These are phyloP conservation scores for Acanthurus lineatus DNA, from an alignment of 2,797 vertebrate species.

Conservation along the genomic window DNA sequence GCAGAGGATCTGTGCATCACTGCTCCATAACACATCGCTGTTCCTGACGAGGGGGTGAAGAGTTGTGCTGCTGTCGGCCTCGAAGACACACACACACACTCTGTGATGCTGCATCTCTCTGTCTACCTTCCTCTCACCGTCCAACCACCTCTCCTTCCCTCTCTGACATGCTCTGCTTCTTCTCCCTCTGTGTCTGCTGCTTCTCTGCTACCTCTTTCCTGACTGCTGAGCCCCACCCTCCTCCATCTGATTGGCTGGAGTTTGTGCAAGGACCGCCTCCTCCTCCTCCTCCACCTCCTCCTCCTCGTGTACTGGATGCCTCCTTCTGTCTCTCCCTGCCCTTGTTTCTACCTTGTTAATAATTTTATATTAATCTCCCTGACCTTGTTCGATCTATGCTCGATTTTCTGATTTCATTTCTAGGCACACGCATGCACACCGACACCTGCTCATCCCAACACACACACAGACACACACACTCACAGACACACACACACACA, in stretches of 20 bases:
- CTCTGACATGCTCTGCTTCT: conserved; percentile 70
- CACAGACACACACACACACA: conserved; percentile 4
- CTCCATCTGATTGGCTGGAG: conserved; percentile 61
- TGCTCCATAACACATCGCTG: conserved; percentile 51
- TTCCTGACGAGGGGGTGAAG: conserved; percentile 52
- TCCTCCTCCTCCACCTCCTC: conserved; percentile 28
- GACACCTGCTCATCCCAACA: neutral
- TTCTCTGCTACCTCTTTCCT: conserved; percentile 71
- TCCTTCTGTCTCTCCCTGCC: conserved; percentile 57
- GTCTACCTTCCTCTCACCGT: conserved; percentile 42
- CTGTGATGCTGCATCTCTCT: conserved; percentile 74
- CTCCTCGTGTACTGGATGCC: conserved; percentile 30
- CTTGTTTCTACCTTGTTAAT: conserved; percentile 75
- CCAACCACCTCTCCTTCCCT: conserved; percentile 63
- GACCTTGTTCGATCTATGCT: conserved; percentile 70
- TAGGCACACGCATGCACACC: conserved; percentile 26
- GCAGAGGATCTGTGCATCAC: conserved; percentile 50
- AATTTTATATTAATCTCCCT: conserved; percentile 69
- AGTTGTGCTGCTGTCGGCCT: conserved; percentile 51
- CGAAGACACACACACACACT: conserved; percentile 37
- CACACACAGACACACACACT: neutral
- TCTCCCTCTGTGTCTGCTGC: conserved; percentile 74
- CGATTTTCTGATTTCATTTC: conserved; percentile 65
- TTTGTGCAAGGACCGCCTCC: conserved; percentile 45
- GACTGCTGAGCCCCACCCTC: conserved; percentile 57